Percentiles rank a stretch among this genome's conserved stretches.
Conservation (phyloP, 2,113 vertebrate genomes). For the Ariopsis seemanni region DNA sequence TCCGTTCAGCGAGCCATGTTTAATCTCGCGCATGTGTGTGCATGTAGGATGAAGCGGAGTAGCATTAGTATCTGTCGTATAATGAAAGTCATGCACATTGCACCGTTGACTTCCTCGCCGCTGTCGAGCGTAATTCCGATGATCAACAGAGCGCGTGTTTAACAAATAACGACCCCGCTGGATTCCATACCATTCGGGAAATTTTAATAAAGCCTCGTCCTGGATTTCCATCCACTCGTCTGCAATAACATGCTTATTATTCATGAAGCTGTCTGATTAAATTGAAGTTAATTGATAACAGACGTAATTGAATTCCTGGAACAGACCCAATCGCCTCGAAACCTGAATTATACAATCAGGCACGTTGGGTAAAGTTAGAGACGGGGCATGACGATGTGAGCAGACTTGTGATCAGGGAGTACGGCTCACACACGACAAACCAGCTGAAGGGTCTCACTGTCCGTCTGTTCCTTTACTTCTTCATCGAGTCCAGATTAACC, state of each 20-base stretch:
- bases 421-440: not conserved
- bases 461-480: not conserved
- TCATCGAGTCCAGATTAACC: not conserved
- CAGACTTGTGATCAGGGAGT: not conserved
- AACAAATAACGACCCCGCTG: slow-evolving; percentile 62
- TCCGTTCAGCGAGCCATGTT: not conserved
- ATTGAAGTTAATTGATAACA: slow-evolving; percentile 74
- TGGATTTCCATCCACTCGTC: slow-evolving; percentile 66
- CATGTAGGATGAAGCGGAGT: not conserved
- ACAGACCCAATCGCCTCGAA: slow-evolving; percentile 56
- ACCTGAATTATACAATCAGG: slow-evolving; percentile 33
- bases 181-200: slow-evolving; percentile 56
- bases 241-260: slow-evolving; percentile 69
- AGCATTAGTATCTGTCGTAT: slow-evolving; percentile 33
- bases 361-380: slow-evolving; percentile 10
- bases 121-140: slow-evolving; percentile 64
- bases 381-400: not conserved
- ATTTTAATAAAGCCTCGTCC: slow-evolving; percentile 47
- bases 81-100: slow-evolving; percentile 3
- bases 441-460: not conserved
- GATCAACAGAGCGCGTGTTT: slow-evolving; percentile 65
- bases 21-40: not conserved
- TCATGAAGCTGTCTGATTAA: slow-evolving; percentile 64
- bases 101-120: slow-evolving; percentile 20
- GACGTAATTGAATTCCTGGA: slow-evolving; percentile 66